These are phyloP conservation scores for Rhipidura dahli DNA, from an alignment of 2,113 vertebrate species.

Conservation along the genomic window DNA sequence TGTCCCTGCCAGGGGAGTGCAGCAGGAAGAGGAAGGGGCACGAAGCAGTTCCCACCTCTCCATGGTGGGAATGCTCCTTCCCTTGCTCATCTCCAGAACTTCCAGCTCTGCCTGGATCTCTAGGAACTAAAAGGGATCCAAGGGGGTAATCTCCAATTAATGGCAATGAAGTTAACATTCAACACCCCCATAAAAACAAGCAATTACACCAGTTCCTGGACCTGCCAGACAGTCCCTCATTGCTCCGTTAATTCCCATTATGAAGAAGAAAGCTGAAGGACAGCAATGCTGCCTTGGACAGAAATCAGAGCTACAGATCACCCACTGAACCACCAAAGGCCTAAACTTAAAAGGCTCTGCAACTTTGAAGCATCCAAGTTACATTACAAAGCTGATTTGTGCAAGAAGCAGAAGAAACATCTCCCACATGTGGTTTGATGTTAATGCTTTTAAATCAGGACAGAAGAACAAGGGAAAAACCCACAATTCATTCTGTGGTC, in stretches of 20 bases:
- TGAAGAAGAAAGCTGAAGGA: neutral
- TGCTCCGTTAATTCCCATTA: neutral
- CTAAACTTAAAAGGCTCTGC: neutral
- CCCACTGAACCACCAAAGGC: neutral
- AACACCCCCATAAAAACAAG: neutral
- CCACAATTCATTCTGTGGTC: neutral
- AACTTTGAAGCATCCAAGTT: neutral
- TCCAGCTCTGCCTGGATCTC: neutral
- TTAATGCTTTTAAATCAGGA: neutral
- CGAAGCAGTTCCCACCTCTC: neutral
- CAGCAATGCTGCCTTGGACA: neutral
- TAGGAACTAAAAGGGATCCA: neutral
- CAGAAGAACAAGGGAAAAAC: neutral
- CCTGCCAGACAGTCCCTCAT: neutral
- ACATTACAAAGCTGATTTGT: neutral
- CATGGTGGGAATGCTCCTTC: rapidly evolving
- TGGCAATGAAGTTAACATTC: neutral
- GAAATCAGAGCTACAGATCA: neutral
- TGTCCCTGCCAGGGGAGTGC: neutral
- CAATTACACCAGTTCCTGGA: neutral
- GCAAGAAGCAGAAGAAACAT: neutral
- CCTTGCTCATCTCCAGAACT: neutral
- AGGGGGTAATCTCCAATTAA: neutral
- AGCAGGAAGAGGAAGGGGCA: neutral
- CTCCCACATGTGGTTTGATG: neutral